Conservation (phyloP, 92 coral and sea anemone genomes). For the Meandrina meandrites region DNA sequence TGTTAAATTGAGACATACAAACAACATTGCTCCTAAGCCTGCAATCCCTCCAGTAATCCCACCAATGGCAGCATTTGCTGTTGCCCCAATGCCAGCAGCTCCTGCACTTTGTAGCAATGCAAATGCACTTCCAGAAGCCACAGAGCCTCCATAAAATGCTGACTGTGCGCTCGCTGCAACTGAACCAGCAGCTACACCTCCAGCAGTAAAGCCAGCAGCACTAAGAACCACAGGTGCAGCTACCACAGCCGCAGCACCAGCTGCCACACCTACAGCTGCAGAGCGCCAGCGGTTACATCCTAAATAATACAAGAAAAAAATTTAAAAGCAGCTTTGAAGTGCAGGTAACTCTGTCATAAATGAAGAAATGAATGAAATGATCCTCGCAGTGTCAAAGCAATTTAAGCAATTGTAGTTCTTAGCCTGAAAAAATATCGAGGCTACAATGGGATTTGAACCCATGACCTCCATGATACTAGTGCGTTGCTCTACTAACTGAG, state of each 20-base stretch:
- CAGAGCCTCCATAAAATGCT: conserved; percentile 32
- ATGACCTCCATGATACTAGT: too few species aligned
- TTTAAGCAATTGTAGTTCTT: too few species aligned
- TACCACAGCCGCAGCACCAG: conserved; percentile 32
- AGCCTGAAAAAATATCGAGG: too few species aligned
- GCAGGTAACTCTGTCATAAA: too few species aligned
- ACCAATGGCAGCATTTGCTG: conserved; percentile 13
- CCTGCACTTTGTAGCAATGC: conserved; percentile 42
- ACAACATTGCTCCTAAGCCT: neutral
- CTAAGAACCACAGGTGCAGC: conserved; percentile 36
- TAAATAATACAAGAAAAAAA: neutral
- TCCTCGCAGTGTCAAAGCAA: too few species aligned
- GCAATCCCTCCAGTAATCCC: conserved; percentile 10
- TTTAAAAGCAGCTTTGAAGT: neutral
- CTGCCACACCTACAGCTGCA: conserved; percentile 15
- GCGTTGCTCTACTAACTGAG: too few species aligned
- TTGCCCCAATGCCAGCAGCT: too few species aligned
- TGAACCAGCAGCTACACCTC: conserved; percentile 49
- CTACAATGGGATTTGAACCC: too few species aligned
- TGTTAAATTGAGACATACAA: neutral
- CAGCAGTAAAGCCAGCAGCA: conserved; percentile 42
- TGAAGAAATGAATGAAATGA: too few species aligned
- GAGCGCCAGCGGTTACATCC: neutral
- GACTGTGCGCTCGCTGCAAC: conserved; percentile 49
- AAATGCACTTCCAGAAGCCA: conserved; percentile 33